These are phyloP conservation scores for Mus musculus DNA, from an alignment of 2,113 vertebrate genomes.

Conservation along the genomic window GRCm39 chr11:106930001-106930500, in stretches of 20 bases:
- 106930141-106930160: too few species aligned
- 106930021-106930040: not conserved
- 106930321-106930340: not conserved
- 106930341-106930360: not conserved
- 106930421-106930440: not conserved
- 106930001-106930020: not conserved
- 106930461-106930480: not conserved
- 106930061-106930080: not conserved
- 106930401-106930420: not conserved
- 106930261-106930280: not conserved
- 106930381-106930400: not conserved
- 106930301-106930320: not conserved
- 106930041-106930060: not conserved
- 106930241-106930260: not conserved
- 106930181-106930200: not conserved
- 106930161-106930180: not conserved
- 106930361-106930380: not conserved
- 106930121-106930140: too few species aligned
- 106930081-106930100: not conserved
- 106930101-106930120: too few species aligned
- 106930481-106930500: not conserved
- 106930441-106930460: not conserved
- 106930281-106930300: not conserved
- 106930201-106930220: not conserved
- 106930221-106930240: not conserved